phyloP scores from a whole-genome alignment of 2,888 invertebrate species.

The Tetragonisca angustula region DNA sequence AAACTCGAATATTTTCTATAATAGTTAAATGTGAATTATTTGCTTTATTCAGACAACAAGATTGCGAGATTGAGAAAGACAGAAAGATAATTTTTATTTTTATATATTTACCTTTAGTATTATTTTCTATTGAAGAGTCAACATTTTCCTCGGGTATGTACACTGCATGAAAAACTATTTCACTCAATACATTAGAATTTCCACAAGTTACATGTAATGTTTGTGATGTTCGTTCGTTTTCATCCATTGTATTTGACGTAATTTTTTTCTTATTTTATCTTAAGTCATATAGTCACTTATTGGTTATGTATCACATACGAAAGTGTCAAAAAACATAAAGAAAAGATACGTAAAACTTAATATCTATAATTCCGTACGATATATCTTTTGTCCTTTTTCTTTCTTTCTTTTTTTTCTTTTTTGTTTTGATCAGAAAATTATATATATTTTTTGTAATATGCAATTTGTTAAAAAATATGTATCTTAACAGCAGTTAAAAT shows the following conservation, averaged over 20 bases:
- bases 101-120: constrained; percentile 62
- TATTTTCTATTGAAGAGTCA: constrained; percentile 36
- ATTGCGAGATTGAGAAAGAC: not conserved
- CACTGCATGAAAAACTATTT: constrained; percentile 74
- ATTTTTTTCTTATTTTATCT: constrained; percentile 14
- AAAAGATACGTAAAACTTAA: not conserved
- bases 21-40: constrained; percentile 17
- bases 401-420: not conserved
- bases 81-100: constrained; percentile 5
- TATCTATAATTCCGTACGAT: not conserved
- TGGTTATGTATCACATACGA: constrained; percentile 51
- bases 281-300: constrained; percentile 23
- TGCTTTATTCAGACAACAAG: not conserved
- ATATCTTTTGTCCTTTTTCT: not conserved
- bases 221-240: constrained; percentile 57
- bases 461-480: not conserved
- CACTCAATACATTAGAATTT: constrained; percentile 34
- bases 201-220: constrained; percentile 16
- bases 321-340: not conserved
- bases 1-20: constrained; percentile 86
- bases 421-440: not conserved
- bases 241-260: constrained; percentile 59
- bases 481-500: constrained; percentile 7
- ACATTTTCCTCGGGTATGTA: constrained; percentile 72
- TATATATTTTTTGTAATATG: not conserved